phyloP scores from a whole-genome alignment of 2,888 invertebrate genomes.

The Philopedon plagiatum region DNA sequence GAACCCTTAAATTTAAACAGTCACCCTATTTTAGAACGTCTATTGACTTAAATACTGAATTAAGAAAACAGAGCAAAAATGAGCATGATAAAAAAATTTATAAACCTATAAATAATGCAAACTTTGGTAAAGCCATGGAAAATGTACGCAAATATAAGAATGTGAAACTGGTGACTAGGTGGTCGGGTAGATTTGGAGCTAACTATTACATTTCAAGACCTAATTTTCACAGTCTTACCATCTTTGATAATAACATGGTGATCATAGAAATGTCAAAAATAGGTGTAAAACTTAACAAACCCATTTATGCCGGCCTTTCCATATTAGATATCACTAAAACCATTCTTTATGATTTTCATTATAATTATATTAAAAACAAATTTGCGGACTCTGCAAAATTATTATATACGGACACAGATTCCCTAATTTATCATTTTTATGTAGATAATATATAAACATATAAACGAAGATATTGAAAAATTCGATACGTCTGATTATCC shows the following conservation, averaged over 20 bases:
- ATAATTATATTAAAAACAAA: slow-evolving; percentile 15
- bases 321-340: slow-evolving; percentile 28
- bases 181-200: slow-evolving; percentile 24
- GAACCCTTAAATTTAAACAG: slow-evolving; percentile 22
- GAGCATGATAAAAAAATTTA: slow-evolving; percentile 30
- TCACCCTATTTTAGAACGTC: slow-evolving; percentile 25
- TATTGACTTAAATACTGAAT: slow-evolving; percentile 34
- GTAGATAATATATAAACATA: slow-evolving; percentile 27
- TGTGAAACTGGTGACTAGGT: slow-evolving; percentile 25
- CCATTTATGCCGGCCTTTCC: slow-evolving; percentile 16
- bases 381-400: slow-evolving; percentile 20
- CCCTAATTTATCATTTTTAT: slow-evolving; percentile 27
- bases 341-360: slow-evolving; percentile 29
- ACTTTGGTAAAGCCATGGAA: slow-evolving; percentile 30
- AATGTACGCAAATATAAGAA: slow-evolving; percentile 29
- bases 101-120: slow-evolving; percentile 25
- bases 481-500: slow-evolving; percentile 23
- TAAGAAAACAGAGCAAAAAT: slow-evolving; percentile 24
- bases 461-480: slow-evolving; percentile 1
- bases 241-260: slow-evolving; percentile 13
- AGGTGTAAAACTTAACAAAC: slow-evolving; percentile 22
- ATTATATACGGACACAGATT: slow-evolving; percentile 23
- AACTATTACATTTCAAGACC: slow-evolving; percentile 22
- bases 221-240: slow-evolving; percentile 13
- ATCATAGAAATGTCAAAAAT: slow-evolving; percentile 11